A percentile compares a stretch with the other conserved stretches of the same genome.
phyloP scores from a whole-genome alignment of 2,797 vertebrate genomes.

The Sciurus vulgaris region DNA sequence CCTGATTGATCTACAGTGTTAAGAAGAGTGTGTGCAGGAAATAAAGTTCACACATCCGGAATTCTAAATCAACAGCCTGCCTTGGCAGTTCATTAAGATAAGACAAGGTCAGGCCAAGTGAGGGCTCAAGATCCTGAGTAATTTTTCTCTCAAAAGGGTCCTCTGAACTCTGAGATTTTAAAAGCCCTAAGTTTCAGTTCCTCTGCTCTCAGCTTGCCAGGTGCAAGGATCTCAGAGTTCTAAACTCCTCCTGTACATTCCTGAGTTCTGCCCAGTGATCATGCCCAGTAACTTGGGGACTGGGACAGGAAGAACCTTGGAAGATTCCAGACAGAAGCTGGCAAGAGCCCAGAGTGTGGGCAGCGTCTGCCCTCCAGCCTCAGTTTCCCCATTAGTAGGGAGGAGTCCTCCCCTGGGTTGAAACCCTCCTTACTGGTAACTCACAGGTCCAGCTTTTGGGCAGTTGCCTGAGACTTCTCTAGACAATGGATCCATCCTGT shows the following conservation, averaged over 20 bases:
- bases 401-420: constrained; percentile 2
- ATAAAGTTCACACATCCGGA: background rate
- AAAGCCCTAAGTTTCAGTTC: background rate
- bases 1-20: background rate
- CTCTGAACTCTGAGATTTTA: constrained; percentile 20
- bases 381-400: constrained; percentile 54
- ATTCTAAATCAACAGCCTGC: background rate
- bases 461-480: background rate
- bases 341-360: constrained; percentile 17
- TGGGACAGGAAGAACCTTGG: background rate
- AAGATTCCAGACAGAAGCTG: constrained; percentile 29
- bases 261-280: background rate
- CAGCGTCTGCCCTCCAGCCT: background rate
- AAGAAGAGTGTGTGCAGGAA: background rate
- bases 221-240: background rate
- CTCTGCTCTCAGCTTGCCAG: background rate
- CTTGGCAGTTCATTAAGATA: background rate
- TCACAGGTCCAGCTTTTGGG: background rate
- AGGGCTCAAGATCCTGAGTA: background rate
- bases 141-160: background rate
- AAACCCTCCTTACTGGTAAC: background rate
- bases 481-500: background rate
- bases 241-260: background rate
- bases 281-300: background rate
- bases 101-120: background rate